Conservation (phyloP, 2,888 invertebrate genomes). For the Steinernema carpocapsae region DNA sequence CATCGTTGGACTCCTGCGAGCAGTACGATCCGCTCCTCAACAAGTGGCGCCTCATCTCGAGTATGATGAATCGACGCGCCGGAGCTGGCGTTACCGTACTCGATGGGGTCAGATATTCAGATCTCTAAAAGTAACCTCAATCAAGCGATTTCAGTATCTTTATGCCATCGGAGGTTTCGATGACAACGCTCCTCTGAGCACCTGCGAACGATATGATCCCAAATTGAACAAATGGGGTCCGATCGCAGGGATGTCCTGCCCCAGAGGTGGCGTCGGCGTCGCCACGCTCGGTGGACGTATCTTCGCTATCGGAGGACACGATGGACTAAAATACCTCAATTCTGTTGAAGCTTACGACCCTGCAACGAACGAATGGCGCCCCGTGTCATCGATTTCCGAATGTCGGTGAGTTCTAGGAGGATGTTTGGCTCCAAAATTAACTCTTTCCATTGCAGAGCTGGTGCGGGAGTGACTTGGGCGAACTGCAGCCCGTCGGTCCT, state of each 20-base stretch:
- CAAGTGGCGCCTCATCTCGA: slow-evolving; percentile 71
- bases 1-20: slow-evolving; percentile 72
- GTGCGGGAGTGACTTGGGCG: slow-evolving; percentile 63
- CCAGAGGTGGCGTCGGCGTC: slow-evolving; percentile 68
- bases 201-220: slow-evolving; percentile 70
- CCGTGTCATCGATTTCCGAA: slow-evolving; percentile 68
- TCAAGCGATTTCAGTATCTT: slow-evolving; percentile 59
- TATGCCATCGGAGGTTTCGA: slow-evolving; percentile 72
- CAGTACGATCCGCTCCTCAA: slow-evolving; percentile 72
- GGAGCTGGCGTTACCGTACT: slow-evolving; percentile 72
- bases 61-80: slow-evolving; percentile 71
- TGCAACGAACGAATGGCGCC: slow-evolving; percentile 68
- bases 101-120: slow-evolving; percentile 70
- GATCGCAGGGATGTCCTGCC: slow-evolving; percentile 59
- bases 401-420: slow-evolving; percentile 57
- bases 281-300: slow-evolving; percentile 68
- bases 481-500: slow-evolving; percentile 40
- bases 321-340: slow-evolving; percentile 56
- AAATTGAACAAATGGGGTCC: slow-evolving; percentile 69
- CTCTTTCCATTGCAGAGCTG: slow-evolving; percentile 44
- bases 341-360: slow-evolving; percentile 67
- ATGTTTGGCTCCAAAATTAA: not conserved
- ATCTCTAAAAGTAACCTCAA: slow-evolving; percentile 71
- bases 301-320: slow-evolving; percentile 70
- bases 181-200: slow-evolving; percentile 71